phyloP scores from a whole-genome alignment of 2,888 invertebrate species.

The Chymomyza procnemis region DNA sequence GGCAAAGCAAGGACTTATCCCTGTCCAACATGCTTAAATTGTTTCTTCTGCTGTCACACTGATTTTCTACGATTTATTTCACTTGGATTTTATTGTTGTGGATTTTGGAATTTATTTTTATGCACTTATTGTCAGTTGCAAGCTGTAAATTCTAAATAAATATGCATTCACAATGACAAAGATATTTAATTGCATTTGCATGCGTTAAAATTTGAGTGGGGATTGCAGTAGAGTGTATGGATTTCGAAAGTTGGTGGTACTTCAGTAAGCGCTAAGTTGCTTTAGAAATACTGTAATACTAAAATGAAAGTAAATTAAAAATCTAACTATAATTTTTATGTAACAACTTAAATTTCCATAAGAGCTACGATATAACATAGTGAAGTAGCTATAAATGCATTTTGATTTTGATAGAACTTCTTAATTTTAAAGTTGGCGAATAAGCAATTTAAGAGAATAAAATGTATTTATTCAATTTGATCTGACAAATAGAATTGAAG shows the following conservation, averaged over 20 bases:
- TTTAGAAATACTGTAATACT: no score
- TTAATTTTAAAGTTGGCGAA: no score
- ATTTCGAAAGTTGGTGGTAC: not conserved
- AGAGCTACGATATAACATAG: no score
- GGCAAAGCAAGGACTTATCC: conserved; percentile 55
- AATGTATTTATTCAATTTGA: no score
- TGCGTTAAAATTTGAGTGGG: not conserved
- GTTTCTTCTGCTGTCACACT: conserved; percentile 68
- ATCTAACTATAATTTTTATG: no score
- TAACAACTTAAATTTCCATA: no score
- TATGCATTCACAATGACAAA: conserved; percentile 38
- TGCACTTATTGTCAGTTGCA: conserved; percentile 32
- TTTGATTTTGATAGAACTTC: no score
- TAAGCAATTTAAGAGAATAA: no score
- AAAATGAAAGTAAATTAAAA: no score
- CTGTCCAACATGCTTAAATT: conserved; percentile 70
- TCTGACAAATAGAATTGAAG: no score
- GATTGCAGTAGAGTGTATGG: not conserved
- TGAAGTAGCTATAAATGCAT: no score
- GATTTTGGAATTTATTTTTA: conserved; percentile 47
- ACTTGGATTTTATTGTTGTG: conserved; percentile 47
- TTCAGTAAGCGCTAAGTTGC: no score
- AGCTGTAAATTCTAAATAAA: conserved; percentile 55
- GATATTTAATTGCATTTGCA: conserved; percentile 60
- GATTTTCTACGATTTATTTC: conserved; percentile 68